These are phyloP conservation scores for Hyperopisus bebe DNA, from an alignment of 2,113 vertebrate genomes.

Conservation along the genomic window DNA sequence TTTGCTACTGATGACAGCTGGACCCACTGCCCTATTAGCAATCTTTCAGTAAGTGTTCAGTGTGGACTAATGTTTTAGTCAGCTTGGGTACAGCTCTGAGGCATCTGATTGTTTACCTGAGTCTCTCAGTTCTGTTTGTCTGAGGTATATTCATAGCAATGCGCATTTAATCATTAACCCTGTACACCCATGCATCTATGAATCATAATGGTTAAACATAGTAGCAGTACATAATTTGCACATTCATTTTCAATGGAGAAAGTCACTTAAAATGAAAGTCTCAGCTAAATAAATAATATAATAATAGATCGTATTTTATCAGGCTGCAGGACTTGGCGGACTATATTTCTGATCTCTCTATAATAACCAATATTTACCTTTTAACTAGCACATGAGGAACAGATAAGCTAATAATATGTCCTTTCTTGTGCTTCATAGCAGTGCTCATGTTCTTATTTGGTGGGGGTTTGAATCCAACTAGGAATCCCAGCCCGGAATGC, in stretches of 20 bases:
- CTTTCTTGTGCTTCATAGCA: background rate
- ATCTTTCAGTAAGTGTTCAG: slow-evolving; percentile 47
- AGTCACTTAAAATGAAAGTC: slow-evolving; percentile 1
- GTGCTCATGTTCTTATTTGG: background rate
- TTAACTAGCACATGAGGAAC: background rate
- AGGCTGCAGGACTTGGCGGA: background rate
- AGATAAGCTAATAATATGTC: background rate
- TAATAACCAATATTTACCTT: background rate
- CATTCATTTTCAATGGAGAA: slow-evolving; percentile 35
- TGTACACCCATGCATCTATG: slow-evolving; percentile 43
- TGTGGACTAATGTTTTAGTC: slow-evolving; percentile 35
- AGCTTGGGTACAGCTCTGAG: slow-evolving; percentile 54
- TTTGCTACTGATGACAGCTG: slow-evolving; percentile 46
- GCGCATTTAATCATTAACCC: slow-evolving; percentile 48
- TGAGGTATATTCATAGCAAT: slow-evolving; percentile 67
- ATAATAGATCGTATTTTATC: background rate
- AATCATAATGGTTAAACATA: slow-evolving; percentile 26
- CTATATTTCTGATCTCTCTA: background rate
- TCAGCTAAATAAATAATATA: slow-evolving; percentile 5
- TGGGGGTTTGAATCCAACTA: background rate
- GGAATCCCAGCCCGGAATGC: background rate
- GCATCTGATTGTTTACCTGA: slow-evolving; percentile 68
- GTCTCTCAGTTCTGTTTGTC: slow-evolving; percentile 52
- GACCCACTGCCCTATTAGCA: slow-evolving; percentile 49
- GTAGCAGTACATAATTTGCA: slow-evolving; percentile 32